phyloP scores from a whole-genome alignment of 2,888 invertebrate genomes.

The Elysia crispata region DNA sequence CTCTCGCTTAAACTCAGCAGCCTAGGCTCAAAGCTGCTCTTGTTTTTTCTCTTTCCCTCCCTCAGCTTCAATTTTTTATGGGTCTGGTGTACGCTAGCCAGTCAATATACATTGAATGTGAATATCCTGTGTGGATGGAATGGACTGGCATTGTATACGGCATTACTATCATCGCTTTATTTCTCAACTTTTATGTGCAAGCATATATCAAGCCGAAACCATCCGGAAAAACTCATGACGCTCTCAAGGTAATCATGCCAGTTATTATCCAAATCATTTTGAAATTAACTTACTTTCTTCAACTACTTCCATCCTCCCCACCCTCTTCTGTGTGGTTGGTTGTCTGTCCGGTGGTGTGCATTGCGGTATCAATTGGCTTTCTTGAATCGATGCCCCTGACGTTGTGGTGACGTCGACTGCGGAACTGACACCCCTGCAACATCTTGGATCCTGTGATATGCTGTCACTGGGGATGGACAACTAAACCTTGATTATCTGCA shows the following conservation, averaged over 20 bases:
- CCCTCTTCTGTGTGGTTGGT: no score
- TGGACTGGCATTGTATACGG: slow-evolving; percentile 84
- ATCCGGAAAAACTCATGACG: neutral
- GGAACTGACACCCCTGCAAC: no score
- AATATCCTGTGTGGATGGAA: slow-evolving; percentile 73
- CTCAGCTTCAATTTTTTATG: slow-evolving; percentile 76
- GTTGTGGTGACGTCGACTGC: no score
- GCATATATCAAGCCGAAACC: slow-evolving; percentile 82
- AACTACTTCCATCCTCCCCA: neutral
- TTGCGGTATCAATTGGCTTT: no score
- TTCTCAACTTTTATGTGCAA: slow-evolving; percentile 94
- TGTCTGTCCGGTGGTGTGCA: no score
- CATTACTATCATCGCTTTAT: slow-evolving; percentile 95
- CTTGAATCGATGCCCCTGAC: no score
- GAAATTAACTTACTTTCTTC: neutral
- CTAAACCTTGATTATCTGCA: no score
- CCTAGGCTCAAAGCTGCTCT: slow-evolving; percentile 30
- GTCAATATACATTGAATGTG: slow-evolving; percentile 66
- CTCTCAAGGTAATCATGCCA: neutral
- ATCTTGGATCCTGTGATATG: no score
- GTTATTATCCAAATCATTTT: neutral
- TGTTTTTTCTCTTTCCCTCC: slow-evolving; percentile 6
- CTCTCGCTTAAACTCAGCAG: neutral
- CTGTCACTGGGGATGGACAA: no score
- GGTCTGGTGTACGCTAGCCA: slow-evolving; percentile 75